phyloP scores from a whole-genome alignment of 2,888 invertebrate genomes.

The Scaptomyza parva region DNA sequence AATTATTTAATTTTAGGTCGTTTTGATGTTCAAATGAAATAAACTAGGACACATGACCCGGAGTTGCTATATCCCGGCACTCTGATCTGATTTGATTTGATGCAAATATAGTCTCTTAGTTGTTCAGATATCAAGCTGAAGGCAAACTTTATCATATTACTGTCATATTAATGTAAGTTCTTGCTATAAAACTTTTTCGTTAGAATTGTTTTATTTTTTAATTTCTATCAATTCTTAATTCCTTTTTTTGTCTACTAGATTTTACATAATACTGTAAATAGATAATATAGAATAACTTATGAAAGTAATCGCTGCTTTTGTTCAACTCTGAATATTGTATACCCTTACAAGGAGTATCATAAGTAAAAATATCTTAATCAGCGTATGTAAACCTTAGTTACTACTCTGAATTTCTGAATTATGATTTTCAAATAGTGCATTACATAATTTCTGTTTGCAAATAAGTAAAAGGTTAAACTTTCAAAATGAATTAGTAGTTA shows the following conservation, averaged over 20 bases:
- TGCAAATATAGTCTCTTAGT: neutral
- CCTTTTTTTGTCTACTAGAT: no score
- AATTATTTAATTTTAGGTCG: conserved; percentile 50
- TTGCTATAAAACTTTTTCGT: neutral
- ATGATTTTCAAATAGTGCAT: no score
- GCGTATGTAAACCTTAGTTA: neutral
- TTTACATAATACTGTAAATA: neutral
- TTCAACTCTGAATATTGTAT: neutral
- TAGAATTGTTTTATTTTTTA: neutral
- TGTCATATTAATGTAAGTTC: neutral
- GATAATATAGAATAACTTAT: neutral
- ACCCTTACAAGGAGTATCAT: neutral
- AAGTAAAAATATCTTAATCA: neutral
- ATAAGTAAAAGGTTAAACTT: no score
- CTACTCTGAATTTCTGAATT: no score
- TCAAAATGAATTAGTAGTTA: no score
- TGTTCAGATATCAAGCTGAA: neutral
- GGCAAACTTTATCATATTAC: neutral
- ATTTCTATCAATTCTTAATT: no score
- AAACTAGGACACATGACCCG: no score
- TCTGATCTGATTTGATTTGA: no score
- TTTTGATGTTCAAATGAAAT: no score
- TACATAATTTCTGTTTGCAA: no score
- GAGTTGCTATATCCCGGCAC: no score
- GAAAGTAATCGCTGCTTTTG: neutral